These are phyloP conservation scores for Actinia equina DNA, from an alignment of 64 coral and sea anemone genomes.

Conservation along the genomic window DNA sequence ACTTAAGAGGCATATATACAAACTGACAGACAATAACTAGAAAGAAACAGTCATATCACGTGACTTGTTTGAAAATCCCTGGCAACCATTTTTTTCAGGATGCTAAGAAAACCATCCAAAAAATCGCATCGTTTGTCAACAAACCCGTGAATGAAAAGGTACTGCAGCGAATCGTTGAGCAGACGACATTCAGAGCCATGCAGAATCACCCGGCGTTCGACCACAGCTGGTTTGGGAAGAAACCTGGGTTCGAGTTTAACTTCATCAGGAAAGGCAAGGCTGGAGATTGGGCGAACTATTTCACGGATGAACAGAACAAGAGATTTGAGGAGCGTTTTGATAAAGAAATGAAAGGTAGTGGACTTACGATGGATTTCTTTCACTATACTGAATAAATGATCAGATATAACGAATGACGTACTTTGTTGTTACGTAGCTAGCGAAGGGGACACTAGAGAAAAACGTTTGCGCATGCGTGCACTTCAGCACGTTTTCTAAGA, in stretches of 20 bases:
- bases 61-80: no score
- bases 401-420: not conserved
- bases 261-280: slow-evolving; percentile 9
- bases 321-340: slow-evolving; percentile 8
- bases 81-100: not conserved
- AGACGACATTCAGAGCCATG: slow-evolving; percentile 13
- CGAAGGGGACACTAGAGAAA: no score
- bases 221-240: slow-evolving; percentile 21
- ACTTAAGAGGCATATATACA: no score
- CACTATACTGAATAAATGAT: not conserved
- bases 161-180: not conserved
- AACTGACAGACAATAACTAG: no score
- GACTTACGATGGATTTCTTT: not conserved
- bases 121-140: not conserved
- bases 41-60: no score
- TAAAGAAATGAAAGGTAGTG: not conserved
- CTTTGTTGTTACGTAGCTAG: no score
- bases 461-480: no score
- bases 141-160: not conserved
- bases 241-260: not conserved
- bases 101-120: not conserved
- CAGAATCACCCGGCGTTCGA: not conserved
- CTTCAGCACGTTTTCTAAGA: no score
- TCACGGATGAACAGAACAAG: slow-evolving; percentile 11
- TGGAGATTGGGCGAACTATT: slow-evolving; percentile 5